These are phyloP conservation scores for Halictus quadricinctus DNA, from an alignment of 2,888 invertebrate species.

Conservation along the genomic window DNA sequence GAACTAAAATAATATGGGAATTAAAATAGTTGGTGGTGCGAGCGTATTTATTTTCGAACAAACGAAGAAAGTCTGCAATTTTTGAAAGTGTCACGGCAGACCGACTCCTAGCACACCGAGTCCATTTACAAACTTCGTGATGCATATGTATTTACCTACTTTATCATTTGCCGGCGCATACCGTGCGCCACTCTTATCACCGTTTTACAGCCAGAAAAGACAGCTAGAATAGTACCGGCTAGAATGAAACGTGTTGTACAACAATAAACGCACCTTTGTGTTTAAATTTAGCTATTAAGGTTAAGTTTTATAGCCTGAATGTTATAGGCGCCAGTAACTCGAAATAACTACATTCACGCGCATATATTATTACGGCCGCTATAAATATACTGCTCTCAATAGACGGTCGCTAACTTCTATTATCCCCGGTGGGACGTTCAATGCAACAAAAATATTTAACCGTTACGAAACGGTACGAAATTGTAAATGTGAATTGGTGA, in stretches of 20 bases:
- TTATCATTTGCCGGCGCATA: slow-evolving; percentile 10
- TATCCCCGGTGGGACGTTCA: not conserved
- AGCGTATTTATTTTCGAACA: not conserved
- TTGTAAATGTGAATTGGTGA: too few relatives aligned
- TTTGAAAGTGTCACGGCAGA: not conserved
- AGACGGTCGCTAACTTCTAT: not conserved
- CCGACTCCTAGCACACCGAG: not conserved
- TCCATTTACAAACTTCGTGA: slow-evolving; percentile 5
- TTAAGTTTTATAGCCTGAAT: slow-evolving; percentile 26
- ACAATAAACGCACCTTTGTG: slow-evolving; percentile 15
- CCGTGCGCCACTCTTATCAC: slow-evolving; percentile 21
- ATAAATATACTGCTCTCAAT: slow-evolving; percentile 9
- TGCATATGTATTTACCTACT: slow-evolving; percentile 10
- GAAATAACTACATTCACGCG: slow-evolving; percentile 14
- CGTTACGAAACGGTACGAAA: too few relatives aligned
- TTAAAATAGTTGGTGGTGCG: not conserved
- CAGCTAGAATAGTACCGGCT: not conserved
- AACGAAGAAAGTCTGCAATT: not conserved
- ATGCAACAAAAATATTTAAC: not conserved
- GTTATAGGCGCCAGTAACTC: slow-evolving; percentile 3
- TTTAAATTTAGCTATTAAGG: slow-evolving; percentile 36
- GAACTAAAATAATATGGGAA: too few relatives aligned
- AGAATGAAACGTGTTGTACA: not conserved
- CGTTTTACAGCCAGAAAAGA: slow-evolving; percentile 20
- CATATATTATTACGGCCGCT: not conserved